Conservation (phyloP, 1,140 invertebrate genomes). For the Globodera rostochiensis region DNA sequence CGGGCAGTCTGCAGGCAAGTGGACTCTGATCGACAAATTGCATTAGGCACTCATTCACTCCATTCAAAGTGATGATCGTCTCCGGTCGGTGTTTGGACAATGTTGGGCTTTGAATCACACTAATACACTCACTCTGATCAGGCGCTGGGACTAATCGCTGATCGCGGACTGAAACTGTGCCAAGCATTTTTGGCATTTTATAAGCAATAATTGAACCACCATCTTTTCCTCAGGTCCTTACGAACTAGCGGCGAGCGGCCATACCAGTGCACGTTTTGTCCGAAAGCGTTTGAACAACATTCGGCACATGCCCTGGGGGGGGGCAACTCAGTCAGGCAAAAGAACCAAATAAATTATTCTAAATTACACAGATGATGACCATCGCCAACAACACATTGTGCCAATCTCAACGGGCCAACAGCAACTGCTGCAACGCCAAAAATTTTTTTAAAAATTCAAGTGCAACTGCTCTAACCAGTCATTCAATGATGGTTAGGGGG, state of each 20-base stretch:
- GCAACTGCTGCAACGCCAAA: not conserved
- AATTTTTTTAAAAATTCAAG: too few species aligned
- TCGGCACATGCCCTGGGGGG: not conserved
- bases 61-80: too few species aligned
- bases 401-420: not conserved
- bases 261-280: conserved; percentile 86
- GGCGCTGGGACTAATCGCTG: too few species aligned
- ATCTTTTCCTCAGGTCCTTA: conserved; percentile 74
- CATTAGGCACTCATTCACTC: too few species aligned
- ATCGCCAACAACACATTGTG: not conserved
- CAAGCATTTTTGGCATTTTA: too few species aligned
- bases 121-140: too few species aligned
- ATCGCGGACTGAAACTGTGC: too few species aligned
- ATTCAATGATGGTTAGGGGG: too few species aligned
- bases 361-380: not conserved
- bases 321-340: not conserved
- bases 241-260: conserved; percentile 91
- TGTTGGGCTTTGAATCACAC: too few species aligned
- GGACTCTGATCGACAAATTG: not conserved
- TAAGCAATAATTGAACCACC: too few species aligned
- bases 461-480: too few species aligned
- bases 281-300: conserved; percentile 76
- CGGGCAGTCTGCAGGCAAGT: conserved; percentile 62
- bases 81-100: too few species aligned
- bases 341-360: not conserved